These are phyloP conservation scores for Cromileptes altivelis DNA, from an alignment of 2,113 vertebrate genomes.

Conservation along the genomic window DNA sequence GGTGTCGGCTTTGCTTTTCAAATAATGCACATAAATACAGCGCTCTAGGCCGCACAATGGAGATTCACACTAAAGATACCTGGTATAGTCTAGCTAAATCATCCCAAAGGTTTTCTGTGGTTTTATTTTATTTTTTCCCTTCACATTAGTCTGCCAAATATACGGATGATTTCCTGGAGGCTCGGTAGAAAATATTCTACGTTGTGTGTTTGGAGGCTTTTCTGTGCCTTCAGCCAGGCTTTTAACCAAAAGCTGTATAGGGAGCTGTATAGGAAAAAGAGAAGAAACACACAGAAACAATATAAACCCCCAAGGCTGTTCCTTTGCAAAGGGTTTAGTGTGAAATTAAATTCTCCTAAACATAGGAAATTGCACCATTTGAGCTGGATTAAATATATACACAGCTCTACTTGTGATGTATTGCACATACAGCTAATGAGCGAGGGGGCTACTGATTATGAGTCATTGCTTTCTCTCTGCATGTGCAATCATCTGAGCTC, in stretches of 20 bases:
- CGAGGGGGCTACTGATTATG: slow-evolving; percentile 54
- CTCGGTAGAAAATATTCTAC: background rate
- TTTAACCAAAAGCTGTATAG: slow-evolving; percentile 38
- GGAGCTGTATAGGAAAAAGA: slow-evolving; percentile 30
- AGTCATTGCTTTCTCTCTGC: slow-evolving; percentile 38
- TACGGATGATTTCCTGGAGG: background rate
- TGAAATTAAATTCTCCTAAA: slow-evolving; percentile 60
- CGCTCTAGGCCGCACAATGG: background rate
- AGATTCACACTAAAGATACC: background rate
- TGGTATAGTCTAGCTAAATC: background rate
- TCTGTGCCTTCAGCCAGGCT: slow-evolving; percentile 9
- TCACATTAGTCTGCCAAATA: slow-evolving; percentile 7
- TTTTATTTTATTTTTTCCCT: background rate
- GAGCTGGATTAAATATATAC: slow-evolving; percentile 48
- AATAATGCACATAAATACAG: background rate
- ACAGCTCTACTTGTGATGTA: slow-evolving; percentile 56
- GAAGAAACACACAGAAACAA: slow-evolving; percentile 29
- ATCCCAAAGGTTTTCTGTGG: background rate
- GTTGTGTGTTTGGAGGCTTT: slow-evolving; percentile 8
- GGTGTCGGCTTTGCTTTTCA: slow-evolving; percentile 1
- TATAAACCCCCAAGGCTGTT: slow-evolving; percentile 35
- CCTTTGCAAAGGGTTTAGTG: slow-evolving; percentile 28
- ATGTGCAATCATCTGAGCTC: slow-evolving; percentile 29
- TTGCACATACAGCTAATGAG: slow-evolving; percentile 62
- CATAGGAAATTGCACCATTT: slow-evolving; percentile 67